A percentile compares a stretch with the other conserved stretches of the same genome.
phyloP scores from a whole-genome alignment of 2,797 vertebrate species.

The Crocodylus rhombifer region DNA sequence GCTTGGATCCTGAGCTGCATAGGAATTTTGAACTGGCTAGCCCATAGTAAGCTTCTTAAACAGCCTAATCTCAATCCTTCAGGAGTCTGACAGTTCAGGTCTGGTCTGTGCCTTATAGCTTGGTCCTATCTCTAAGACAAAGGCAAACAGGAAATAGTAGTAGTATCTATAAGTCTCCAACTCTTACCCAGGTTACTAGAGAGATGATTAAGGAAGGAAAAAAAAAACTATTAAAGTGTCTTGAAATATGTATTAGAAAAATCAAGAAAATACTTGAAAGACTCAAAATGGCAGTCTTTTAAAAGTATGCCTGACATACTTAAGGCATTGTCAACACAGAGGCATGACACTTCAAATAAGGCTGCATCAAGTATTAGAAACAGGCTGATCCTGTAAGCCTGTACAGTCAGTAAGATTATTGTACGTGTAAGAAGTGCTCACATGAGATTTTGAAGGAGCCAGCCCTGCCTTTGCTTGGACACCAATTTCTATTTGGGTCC shows the following conservation, averaged over 20 bases:
- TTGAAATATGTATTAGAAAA: conserved; percentile 11
- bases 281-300: neutral
- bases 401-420: neutral
- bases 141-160: neutral
- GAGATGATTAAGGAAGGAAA: neutral
- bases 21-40: neutral
- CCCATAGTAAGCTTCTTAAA: neutral
- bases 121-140: neutral
- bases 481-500: too few species aligned
- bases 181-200: neutral
- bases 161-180: neutral
- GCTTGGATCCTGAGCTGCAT: neutral
- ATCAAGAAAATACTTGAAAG: conserved; percentile 1
- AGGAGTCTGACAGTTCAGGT: neutral
- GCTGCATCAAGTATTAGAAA: neutral
- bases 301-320: neutral
- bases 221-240: neutral
- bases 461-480: neutral
- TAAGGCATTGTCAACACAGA: neutral
- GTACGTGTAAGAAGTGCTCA: neutral
- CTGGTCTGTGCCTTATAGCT: neutral
- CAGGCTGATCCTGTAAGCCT: neutral
- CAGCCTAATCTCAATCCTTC: neutral
- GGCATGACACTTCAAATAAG: conserved; percentile 5
- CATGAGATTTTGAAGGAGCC: neutral